Conservation (phyloP, 2,113 vertebrate genomes). For the Cettia cetti region DNA sequence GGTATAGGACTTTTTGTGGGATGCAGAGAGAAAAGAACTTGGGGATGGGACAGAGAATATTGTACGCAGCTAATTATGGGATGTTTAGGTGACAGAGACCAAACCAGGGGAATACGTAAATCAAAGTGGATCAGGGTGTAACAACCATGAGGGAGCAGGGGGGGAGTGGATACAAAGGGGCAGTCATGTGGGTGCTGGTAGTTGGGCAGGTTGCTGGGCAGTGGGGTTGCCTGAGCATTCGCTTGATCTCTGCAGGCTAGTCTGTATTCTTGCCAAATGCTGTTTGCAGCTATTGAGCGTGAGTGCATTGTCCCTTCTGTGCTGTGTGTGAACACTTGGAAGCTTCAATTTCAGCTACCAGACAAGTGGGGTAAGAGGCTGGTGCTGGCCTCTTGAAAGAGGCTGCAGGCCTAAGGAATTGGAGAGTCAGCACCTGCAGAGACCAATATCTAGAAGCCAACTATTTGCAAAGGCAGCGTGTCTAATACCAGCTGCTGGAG, state of each 20-base stretch:
- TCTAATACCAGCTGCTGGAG: not conserved
- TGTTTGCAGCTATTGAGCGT: accelerated
- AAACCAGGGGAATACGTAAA: not conserved
- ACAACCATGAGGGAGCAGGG: not conserved
- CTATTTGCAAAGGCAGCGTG: not conserved
- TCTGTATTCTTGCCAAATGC: not conserved
- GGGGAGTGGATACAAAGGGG: not conserved
- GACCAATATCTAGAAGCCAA: not conserved
- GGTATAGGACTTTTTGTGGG: not conserved
- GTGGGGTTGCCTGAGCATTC: not conserved
- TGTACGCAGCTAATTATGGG: not conserved
- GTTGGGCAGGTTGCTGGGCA: not conserved
- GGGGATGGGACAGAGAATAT: not conserved
- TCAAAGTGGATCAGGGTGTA: not conserved
- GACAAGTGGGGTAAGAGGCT: not conserved
- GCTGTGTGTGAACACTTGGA: not conserved
- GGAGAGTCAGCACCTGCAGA: not conserved
- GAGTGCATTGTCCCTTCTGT: not conserved
- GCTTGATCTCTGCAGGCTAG: not conserved
- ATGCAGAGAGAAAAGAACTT: not conserved
- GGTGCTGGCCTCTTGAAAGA: not conserved
- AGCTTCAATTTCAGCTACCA: not conserved
- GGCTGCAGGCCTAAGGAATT: not conserved
- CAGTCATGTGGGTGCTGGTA: accelerated
- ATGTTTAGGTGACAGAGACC: not conserved